A percentile compares a stretch with the other conserved stretches of the same genome.
These are phyloP conservation scores for Dallia pectoralis DNA, from an alignment of 2,797 vertebrate genomes.

Conservation along the genomic window DNA sequence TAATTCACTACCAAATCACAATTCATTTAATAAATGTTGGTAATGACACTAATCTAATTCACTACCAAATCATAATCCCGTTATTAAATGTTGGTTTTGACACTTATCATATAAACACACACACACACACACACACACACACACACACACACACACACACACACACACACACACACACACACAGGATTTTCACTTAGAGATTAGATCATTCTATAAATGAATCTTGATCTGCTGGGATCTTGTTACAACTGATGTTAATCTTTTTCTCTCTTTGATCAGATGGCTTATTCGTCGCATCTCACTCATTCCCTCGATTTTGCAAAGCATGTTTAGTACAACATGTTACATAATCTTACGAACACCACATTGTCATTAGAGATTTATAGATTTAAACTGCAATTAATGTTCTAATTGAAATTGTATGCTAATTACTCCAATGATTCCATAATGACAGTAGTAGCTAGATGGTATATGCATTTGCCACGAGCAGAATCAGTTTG, in stretches of 20 bases:
- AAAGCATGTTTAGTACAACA: background rate
- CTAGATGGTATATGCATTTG: background rate
- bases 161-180: background rate
- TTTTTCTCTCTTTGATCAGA: slow-evolving; percentile 1
- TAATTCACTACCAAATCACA: background rate
- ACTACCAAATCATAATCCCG: slow-evolving; percentile 4
- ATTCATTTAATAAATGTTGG: too few relatives aligned
- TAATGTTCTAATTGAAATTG: background rate
- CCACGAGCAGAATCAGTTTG: too few relatives aligned
- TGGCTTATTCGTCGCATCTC: background rate
- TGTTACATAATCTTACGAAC: background rate
- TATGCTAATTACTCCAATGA: background rate
- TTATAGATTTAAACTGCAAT: background rate
- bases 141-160: background rate
- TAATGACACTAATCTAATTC: background rate
- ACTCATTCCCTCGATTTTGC: background rate
- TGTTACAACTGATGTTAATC: slow-evolving; percentile 2
- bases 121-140: background rate
- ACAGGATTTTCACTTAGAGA: slow-evolving; percentile 1
- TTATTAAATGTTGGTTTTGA: background rate
- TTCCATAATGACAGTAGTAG: background rate
- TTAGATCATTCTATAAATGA: slow-evolving; percentile 16
- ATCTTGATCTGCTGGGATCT: slow-evolving; percentile 17
- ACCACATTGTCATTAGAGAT: background rate
- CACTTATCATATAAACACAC: background rate